Evolutionary conservation across 1,140 invertebrate genomes (phyloP).

Genomic region (Drosophila ficusphila): DNA sequence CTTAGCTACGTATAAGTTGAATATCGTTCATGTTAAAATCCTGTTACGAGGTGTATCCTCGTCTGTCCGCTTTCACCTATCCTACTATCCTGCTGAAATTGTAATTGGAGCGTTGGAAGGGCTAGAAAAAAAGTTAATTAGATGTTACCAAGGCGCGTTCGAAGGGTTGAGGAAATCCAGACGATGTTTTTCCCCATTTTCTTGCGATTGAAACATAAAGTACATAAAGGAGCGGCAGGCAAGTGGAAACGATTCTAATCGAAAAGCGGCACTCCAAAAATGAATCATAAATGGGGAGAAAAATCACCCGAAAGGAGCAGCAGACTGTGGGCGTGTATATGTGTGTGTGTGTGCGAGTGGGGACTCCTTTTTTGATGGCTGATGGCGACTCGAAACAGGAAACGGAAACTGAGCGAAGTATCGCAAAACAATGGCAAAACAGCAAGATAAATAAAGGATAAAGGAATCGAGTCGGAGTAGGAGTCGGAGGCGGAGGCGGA

Average conservation of each 20-base stretch:
- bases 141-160: constrained; percentile 54
- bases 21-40: neutral
- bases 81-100: constrained; percentile 56
- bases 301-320: constrained; percentile 29
- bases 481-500: neutral
- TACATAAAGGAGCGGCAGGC: neutral
- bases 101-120: constrained; percentile 49
- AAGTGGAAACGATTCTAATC: constrained; percentile 7
- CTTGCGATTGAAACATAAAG: constrained; percentile 52
- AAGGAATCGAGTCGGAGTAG: neutral
- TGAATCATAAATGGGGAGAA: constrained; percentile 23
- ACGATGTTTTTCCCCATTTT: constrained; percentile 2
- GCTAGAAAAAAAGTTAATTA: constrained; percentile 55
- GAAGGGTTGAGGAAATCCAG: neutral
- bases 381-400: constrained; percentile 60
- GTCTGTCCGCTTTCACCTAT: too few relatives aligned
- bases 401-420: constrained; percentile 73
- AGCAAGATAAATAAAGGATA: constrained; percentile 38
- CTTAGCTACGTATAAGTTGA: too few relatives aligned
- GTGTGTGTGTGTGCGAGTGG: too few relatives aligned
- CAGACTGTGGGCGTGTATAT: too few relatives aligned
- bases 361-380: constrained; percentile 12
- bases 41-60: neutral
- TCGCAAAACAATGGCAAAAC: constrained; percentile 62
- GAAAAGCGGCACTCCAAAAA: constrained; percentile 8